These are phyloP conservation scores for Porites lutea DNA, from an alignment of 64 coral and sea anemone genomes.

Conservation along the genomic window DNA sequence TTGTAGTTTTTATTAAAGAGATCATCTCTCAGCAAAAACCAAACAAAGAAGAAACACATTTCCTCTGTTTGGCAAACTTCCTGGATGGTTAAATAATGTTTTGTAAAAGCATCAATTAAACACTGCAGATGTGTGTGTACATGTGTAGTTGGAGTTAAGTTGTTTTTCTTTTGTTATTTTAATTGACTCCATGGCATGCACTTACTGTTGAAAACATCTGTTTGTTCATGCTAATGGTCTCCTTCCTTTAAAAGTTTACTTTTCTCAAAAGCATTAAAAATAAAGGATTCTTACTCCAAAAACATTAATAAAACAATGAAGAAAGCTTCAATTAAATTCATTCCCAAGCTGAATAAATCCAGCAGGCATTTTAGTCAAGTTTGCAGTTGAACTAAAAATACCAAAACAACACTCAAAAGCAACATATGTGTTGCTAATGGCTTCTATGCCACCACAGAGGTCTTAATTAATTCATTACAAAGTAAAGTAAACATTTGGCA, in stretches of 20 bases:
- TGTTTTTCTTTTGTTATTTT: conserved; percentile 15
- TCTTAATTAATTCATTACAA: conserved; percentile 40
- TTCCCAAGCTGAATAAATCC: background rate
- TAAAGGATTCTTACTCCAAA: background rate
- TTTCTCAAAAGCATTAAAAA: background rate
- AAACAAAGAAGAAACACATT: conserved; percentile 25
- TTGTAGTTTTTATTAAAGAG: background rate
- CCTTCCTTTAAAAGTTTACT: background rate
- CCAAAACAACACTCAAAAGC: background rate
- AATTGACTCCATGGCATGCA: background rate
- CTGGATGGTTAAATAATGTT: background rate
- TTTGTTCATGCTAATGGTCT: conserved; percentile 14
- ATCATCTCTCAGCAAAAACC: conserved; percentile 3
- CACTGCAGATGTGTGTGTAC: background rate
- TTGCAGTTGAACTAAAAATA: background rate
- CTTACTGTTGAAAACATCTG: conserved; percentile 43
- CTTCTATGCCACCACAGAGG: background rate
- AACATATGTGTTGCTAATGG: conserved; percentile 43
- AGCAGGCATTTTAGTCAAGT: background rate
- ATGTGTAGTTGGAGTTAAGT: conserved; percentile 15
- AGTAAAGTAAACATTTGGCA: conserved; percentile 41
- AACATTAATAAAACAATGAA: background rate
- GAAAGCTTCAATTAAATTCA: background rate
- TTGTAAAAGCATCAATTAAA: background rate
- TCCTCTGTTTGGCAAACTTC: conserved; percentile 9